phyloP scores from a whole-genome alignment of 2,888 invertebrate genomes.

The Drosophila macrothrix region DNA sequence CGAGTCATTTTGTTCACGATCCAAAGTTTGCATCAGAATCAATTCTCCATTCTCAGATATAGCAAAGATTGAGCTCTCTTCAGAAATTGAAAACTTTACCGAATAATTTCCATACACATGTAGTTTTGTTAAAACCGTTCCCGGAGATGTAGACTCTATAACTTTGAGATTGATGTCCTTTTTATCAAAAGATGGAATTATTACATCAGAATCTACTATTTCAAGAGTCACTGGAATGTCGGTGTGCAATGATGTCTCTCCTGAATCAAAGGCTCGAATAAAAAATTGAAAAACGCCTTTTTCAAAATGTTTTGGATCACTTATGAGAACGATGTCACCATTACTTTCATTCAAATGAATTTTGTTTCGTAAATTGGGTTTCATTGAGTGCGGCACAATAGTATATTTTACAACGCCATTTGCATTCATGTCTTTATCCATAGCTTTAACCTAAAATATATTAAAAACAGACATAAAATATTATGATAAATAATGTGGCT shows the following conservation, averaged over 20 bases:
- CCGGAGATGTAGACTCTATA: conserved; percentile 90
- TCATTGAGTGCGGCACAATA: conserved; percentile 89
- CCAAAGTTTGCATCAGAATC: conserved; percentile 90
- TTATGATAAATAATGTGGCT: not conserved
- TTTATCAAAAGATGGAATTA: conserved; percentile 91
- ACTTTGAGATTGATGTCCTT: conserved; percentile 92
- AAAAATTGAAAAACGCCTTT: conserved; percentile 94
- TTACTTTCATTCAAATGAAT: conserved; percentile 90
- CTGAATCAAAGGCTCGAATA: conserved; percentile 94
- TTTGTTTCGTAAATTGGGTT: conserved; percentile 88
- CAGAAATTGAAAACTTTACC: conserved; percentile 87
- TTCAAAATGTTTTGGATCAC: conserved; percentile 80
- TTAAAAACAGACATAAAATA: not conserved
- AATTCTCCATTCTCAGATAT: conserved; percentile 91
- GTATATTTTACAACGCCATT: conserved; percentile 91
- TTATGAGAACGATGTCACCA: conserved; percentile 49
- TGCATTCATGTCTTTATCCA: conserved; percentile 92
- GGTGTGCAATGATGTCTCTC: conserved; percentile 90
- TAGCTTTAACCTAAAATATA: conserved; percentile 87
- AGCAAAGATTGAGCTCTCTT: conserved; percentile 88
- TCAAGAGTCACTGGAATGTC: conserved; percentile 93
- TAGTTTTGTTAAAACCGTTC: conserved; percentile 89
- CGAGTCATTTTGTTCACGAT: conserved; percentile 90
- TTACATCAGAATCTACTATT: conserved; percentile 89
- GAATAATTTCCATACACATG: conserved; percentile 88